A percentile compares a stretch with the other conserved stretches of the same genome.
Conservation (phyloP, 2,113 vertebrate species). For the Miniopterus natalensis region DNA sequence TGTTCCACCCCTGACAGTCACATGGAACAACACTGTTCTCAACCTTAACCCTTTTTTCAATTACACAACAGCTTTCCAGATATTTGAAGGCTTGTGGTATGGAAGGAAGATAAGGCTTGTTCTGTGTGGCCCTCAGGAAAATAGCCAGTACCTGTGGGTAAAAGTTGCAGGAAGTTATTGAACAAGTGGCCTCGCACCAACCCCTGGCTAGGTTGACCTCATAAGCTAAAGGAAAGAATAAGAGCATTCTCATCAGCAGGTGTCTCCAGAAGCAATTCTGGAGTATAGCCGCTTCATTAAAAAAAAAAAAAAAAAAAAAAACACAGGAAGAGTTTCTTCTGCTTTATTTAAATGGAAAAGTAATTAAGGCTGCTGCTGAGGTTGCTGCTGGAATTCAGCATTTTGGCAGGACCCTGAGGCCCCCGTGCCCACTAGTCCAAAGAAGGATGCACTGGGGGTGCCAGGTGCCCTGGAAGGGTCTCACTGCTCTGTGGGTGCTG, state of each 20-base stretch:
- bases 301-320: not conserved
- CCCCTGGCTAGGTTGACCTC: slow-evolving; percentile 9
- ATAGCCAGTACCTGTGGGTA: not conserved
- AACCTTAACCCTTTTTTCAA: not conserved
- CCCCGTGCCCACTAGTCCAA: not conserved
- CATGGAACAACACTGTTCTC: not conserved
- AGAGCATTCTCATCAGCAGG: not conserved
- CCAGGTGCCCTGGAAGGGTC: not conserved
- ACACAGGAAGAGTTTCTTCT: not conserved
- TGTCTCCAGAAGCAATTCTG: slow-evolving; percentile 54
- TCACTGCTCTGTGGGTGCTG: slow-evolving; percentile 50
- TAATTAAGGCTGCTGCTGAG: not conserved
- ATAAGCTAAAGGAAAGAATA: not conserved
- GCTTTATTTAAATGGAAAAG: not conserved
- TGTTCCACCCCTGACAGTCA: not conserved
- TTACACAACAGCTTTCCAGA: not conserved
- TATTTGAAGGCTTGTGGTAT: not conserved
- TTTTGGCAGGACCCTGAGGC: not conserved
- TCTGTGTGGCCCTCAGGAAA: not conserved
- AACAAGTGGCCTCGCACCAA: not conserved
- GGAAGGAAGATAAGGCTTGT: not conserved
- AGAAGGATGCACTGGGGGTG: not conserved
- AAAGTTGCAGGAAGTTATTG: not conserved
- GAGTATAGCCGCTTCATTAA: not conserved
- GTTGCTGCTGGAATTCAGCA: not conserved